Evolutionary conservation across 2,888 invertebrate genomes (phyloP).

Genomic region (Perdita meconis): DNA sequence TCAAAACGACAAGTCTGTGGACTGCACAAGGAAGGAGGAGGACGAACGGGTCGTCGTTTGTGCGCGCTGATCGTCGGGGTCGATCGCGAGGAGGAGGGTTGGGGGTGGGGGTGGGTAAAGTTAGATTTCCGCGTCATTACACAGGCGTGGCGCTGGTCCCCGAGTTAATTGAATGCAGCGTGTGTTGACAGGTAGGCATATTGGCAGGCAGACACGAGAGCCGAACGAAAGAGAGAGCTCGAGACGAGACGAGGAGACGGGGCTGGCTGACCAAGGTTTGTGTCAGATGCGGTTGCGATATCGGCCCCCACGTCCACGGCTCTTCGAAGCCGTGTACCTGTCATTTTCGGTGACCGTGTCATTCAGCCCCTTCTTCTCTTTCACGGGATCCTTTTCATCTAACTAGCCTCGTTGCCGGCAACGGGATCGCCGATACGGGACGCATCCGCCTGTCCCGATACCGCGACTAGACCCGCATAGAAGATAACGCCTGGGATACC

Average conservation of each 20-base stretch:
- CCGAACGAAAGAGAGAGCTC: constrained; percentile 44
- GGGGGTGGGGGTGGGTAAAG: constrained; percentile 58
- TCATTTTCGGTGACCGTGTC: constrained; percentile 83
- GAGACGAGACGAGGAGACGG: constrained; percentile 66
- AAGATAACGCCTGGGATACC: constrained; percentile 74
- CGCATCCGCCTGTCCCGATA: constrained; percentile 56
- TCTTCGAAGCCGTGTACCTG: constrained; percentile 82
- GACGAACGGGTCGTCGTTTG: constrained; percentile 37
- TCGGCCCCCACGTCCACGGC: constrained; percentile 75
- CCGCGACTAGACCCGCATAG: constrained; percentile 48
- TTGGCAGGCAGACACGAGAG: constrained; percentile 81
- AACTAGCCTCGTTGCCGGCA: constrained; percentile 76
- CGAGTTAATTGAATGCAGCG: constrained; percentile 83
- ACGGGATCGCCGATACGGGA: constrained; percentile 75
- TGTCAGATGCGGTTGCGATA: constrained; percentile 83
- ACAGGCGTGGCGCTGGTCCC: constrained; percentile 77
- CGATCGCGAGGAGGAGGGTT: not conserved
- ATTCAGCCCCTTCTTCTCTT: constrained; percentile 70
- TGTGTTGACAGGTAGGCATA: constrained; percentile 84
- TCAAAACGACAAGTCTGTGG: constrained; percentile 11
- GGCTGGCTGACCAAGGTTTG: constrained; percentile 78
- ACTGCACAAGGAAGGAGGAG: not conserved
- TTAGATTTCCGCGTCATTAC: constrained; percentile 82
- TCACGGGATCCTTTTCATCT: constrained; percentile 69
- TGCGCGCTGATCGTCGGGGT: constrained; percentile 3